Conservation (phyloP, 2,888 invertebrate genomes). For the Mamestra brassicae region DNA sequence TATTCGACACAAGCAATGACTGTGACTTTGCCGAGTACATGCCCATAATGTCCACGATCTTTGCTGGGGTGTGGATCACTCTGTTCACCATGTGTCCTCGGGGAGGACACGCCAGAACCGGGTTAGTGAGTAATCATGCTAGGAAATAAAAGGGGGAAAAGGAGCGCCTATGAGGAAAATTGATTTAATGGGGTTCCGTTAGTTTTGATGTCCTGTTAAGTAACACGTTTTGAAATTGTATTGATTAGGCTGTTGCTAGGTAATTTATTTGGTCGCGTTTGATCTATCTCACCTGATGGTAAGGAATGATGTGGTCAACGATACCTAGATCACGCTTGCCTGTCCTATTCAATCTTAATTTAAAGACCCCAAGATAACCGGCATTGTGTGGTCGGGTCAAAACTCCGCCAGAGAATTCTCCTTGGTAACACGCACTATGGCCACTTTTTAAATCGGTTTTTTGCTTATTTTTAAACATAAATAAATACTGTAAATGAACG, state of each 20-base stretch:
- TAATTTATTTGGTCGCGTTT: no score
- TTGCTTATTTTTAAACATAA: neutral
- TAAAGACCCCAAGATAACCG: no score
- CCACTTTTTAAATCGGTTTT: neutral
- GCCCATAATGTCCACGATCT: conserved; percentile 84
- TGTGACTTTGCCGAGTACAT: conserved; percentile 86
- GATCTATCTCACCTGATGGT: no score
- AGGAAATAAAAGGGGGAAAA: neutral
- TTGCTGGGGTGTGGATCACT: conserved; percentile 83
- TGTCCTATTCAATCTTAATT: no score
- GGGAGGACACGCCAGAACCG: conserved; percentile 81
- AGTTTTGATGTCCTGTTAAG: neutral
- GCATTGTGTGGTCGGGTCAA: no score
- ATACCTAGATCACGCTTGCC: no score
- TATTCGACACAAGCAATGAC: conserved; percentile 77
- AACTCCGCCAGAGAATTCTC: no score
- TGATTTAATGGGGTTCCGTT: neutral
- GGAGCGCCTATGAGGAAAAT: neutral
- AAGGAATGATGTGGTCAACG: no score
- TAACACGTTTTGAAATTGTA: neutral
- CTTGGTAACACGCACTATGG: no score
- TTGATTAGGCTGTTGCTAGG: no score
- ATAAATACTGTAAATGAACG: neutral
- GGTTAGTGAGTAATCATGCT: conserved; percentile 70
- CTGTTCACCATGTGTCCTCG: conserved; percentile 87